Evolutionary conservation across 2,797 vertebrate species (phyloP), one percentile per base, ranked within the genome.

Genomic region (Lepilemur ruficaudatus): DNA sequence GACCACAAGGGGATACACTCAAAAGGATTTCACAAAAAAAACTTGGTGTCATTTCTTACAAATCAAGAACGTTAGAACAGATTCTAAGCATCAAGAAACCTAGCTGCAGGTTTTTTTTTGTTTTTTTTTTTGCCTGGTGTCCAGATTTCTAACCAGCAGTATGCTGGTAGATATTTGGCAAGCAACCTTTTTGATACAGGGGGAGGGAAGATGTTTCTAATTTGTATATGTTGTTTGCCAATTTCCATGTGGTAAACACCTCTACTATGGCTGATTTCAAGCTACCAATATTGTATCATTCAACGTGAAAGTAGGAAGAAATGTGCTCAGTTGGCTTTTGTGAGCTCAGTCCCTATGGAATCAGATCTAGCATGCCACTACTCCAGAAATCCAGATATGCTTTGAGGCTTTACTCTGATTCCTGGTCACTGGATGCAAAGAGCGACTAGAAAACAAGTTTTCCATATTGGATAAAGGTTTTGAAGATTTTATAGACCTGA

Each of bases 11-110:
- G 35, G 46, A 85, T 81, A 7, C 43, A 85, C 18, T 92, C 48
- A 67, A 70, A 93, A 89, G 46, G 41, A 1, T 28, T 82, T 82
- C 38, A 67, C 65, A 89, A 92, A 89, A 89, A 63, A 78, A 88
- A 59, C 13, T 20, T 3, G 1, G 17, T 61, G 2, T 55, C 67
- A 13, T 50, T 28, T n/a, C 76, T 75, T 90, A 38, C 30, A 67
- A 57, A 88, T 75, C n/a, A 75, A 86, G 52, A 46, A 59, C 22
- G 17, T 14, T 55, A 50, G 48, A 82, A 73, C 4, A 76, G 30
- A 93, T 61, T 89, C 73, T 72, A 63, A 93, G 35, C 8, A 63
- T 38, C 38, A 92, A 59, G 63, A 87, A 57, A 76, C 22, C 35
- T 17, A 41, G 18, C 10, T 63, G 22, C 28, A 82, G 59, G 41